phyloP scores from a whole-genome alignment of 2,888 invertebrate genomes.

The Meganola albula region DNA sequence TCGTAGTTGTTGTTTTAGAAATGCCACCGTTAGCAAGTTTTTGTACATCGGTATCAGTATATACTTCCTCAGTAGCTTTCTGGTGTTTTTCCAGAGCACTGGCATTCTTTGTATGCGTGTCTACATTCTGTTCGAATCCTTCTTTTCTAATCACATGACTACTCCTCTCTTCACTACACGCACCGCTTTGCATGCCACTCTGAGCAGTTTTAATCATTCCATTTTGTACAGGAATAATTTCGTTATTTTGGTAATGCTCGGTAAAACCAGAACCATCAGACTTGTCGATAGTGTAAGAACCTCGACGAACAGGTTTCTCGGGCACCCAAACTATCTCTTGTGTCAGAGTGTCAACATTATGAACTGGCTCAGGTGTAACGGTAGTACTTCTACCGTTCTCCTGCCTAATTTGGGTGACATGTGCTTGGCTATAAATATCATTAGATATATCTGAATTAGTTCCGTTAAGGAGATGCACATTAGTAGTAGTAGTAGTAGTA shows the following conservation, averaged over 20 bases:
- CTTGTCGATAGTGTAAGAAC: constrained; percentile 67
- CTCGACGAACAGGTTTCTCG: constrained; percentile 56
- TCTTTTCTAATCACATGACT: constrained; percentile 48
- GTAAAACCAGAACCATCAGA: constrained; percentile 46
- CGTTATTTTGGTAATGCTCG: constrained; percentile 54
- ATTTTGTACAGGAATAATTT: constrained; percentile 57
- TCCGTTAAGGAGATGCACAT: constrained; percentile 27
- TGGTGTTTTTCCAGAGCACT: constrained; percentile 56
- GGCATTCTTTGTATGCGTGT: constrained; percentile 48
- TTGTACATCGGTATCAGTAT: constrained; percentile 57
- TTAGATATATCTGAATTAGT: constrained; percentile 16
- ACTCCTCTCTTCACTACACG: constrained; percentile 43
- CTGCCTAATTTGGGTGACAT: constrained; percentile 55
- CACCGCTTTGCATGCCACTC: constrained; percentile 50
- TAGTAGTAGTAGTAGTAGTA: constrained; percentile 18
- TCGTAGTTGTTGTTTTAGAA: constrained; percentile 63
- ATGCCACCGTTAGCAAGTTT: constrained; percentile 60
- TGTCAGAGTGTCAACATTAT: constrained; percentile 48
- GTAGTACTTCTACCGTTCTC: constrained; percentile 59
- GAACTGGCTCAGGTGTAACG: constrained; percentile 58
- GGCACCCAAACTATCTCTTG: constrained; percentile 69
- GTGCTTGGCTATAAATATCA: constrained; percentile 33
- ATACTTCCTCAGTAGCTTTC: constrained; percentile 54
- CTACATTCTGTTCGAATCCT: constrained; percentile 54
- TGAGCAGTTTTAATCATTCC: constrained; percentile 48